These are phyloP conservation scores for Diplosoma virens DNA, from an alignment of 23 tunicate species.

Conservation along the genomic window DNA sequence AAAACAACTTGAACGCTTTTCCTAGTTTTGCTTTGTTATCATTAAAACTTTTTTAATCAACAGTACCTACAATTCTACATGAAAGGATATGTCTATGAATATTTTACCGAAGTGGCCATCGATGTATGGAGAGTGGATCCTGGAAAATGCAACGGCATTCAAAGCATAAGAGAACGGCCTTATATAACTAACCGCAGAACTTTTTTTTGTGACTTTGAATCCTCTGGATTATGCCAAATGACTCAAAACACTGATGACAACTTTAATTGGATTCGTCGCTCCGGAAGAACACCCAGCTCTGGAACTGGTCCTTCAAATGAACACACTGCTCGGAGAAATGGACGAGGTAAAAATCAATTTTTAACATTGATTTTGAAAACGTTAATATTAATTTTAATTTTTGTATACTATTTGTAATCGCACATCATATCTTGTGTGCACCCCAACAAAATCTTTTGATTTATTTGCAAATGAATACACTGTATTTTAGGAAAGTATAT, in stretches of 20 bases:
- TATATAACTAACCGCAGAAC: too few relatives aligned
- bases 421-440: not conserved
- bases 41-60: too few relatives aligned
- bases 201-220: slow-evolving; percentile 70
- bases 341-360: slow-evolving; percentile 27
- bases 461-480: not conserved
- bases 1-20: not conserved
- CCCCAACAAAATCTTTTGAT: not conserved
- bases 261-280: slow-evolving; percentile 61
- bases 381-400: not conserved
- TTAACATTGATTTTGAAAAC: too few relatives aligned
- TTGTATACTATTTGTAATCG: not conserved
- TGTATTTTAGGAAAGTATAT: slow-evolving; percentile 56
- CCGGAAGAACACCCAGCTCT: slow-evolving; percentile 52
- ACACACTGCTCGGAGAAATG: slow-evolving; percentile 44
- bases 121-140: too few relatives aligned
- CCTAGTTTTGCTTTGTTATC: too few relatives aligned
- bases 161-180: too few relatives aligned
- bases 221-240: slow-evolving; percentile 40
- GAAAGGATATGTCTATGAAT: too few relatives aligned
- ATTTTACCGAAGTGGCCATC: too few relatives aligned
- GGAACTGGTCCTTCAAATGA: slow-evolving; percentile 76
- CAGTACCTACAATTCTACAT: too few relatives aligned
- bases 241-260: slow-evolving; percentile 43
- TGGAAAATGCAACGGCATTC: too few relatives aligned